Base-by-base conservation (phyloP, 2,797 vertebrate genomes). In the Heliangelus exortis region DNA sequence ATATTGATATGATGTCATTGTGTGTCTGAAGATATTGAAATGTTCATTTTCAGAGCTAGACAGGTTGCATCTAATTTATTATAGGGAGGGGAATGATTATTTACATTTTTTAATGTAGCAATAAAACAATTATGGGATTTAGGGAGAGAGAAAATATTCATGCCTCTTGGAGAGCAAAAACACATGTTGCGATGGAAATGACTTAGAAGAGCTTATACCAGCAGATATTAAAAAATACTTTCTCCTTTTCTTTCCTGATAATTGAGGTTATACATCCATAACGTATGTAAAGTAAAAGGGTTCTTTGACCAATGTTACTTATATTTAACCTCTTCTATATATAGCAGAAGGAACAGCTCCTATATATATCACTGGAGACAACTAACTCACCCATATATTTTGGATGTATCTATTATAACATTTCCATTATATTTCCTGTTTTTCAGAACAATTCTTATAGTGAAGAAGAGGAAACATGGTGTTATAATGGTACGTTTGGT, bases 1-100 rank as follows among this genome's bases (percentile, higher is more conserved):
- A 99, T 99, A 99, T 99, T 99, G 99, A 99, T 99, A 98, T 96
- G 97, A 98, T 98, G 98, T 98, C 98, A 99, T 98, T 98, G 98
- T 97, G 98, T 97, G 98, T 98, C 98, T 98, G 97, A 98, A 98
- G 98, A 98, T 98, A 98, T 98, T 99, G 98, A 98, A 98, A 98
- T 98, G 98, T 99, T 99, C 99, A 99, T 99, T 99, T 99, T 98
- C 96, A 96, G 96, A 98, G 98, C 97, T 97, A 98, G 98, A 98
- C 98, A 98, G 98, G 92, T 97, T 97, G 96, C n/a, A 19, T 96
- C 97, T 98, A 98, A 98, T 98, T 98, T 98, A 98, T 98, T 97
- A 97, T 90, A 94, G 90, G 95, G 91, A 92, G 94, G 90, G 90
- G 95, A 96, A 98, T 97, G 97, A 98, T 98, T 98, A 98, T 98